Evolutionary conservation across 2,113 vertebrate genomes (phyloP), one percentile per base, ranked within the genome.

Genomic region (Misgurnus anguillicaudatus): DNA sequence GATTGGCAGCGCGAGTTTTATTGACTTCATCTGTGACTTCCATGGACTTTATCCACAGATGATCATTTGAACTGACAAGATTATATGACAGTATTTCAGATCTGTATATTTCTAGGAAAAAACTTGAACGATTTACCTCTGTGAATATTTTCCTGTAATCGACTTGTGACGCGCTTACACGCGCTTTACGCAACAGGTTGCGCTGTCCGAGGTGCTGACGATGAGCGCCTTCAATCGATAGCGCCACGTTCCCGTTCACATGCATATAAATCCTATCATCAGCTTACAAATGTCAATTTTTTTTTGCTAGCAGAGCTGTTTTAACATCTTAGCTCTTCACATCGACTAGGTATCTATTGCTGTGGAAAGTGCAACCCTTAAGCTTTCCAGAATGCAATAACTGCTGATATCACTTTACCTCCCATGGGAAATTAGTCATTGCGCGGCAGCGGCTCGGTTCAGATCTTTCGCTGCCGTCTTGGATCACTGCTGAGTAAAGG

Each of bases 151-250:
- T 41, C 69, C 36, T 21, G 5, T 42, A 19, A 19, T 55, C 2
- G 14, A 16, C 6, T 81, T 39, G 31, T 78, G 9, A 55, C 11
- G 48, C 16, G 51, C 45, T 41, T 39, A 6, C 0, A 9, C 38
- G 31, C 39, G 41, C 19, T 74, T 83, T 69, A 61, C 67, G 21
- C 19, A 16, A 0, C 55, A 13, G 19, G 6, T 79, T 41, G 75
- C 84, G 83, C 91, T 92, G 88, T 92, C 89, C 88, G 61, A 83
- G 88, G 90, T 92, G 84, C 89, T 92, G 87, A 74, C 42, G 61
- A 60, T 53, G 57, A 68, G 45, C 65, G 38, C 42, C 2, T n/a
- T 60, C 65, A 67, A 5, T 36, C n/a, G n/a, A 72, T 41, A 45
- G 45, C 47, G 36, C 6, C 13, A 45, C 42, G 5, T 42, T 73